Evolutionary conservation across 2,797 vertebrate genomes (phyloP).

Genomic region (Anas acuta): DNA sequence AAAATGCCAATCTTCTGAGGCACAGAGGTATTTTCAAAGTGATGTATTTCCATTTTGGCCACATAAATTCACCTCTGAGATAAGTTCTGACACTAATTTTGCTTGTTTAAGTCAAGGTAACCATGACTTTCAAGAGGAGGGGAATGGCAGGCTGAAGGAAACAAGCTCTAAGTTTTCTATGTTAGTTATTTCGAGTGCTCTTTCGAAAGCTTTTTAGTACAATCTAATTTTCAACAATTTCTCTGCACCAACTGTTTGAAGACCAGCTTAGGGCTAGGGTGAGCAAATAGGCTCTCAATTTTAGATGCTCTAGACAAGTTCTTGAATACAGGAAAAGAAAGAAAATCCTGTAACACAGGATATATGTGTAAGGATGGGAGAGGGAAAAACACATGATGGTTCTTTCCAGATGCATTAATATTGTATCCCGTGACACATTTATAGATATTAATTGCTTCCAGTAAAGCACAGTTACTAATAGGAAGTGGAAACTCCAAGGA

Average conservation of each 20-base stretch:
- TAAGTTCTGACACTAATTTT: neutral
- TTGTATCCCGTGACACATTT: neutral
- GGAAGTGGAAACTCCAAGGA: slow-evolving; percentile 28
- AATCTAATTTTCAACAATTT: neutral
- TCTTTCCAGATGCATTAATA: slow-evolving; percentile 9
- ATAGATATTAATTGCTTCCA: slow-evolving; percentile 19
- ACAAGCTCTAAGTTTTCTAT: neutral
- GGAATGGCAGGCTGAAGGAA: neutral
- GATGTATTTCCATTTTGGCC: neutral
- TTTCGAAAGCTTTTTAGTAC: neutral
- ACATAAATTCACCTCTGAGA: neutral
- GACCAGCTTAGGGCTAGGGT: neutral
- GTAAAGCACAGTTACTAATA: slow-evolving; percentile 8
- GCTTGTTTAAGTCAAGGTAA: neutral
- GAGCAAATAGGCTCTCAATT: neutral
- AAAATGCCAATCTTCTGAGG: neutral
- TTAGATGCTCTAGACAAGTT: neutral
- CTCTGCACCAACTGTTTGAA: neutral
- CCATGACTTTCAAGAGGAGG: neutral
- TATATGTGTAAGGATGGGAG: neutral
- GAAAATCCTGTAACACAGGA: neutral
- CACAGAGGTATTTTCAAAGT: neutral
- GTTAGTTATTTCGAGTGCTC: neutral
- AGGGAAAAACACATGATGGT: neutral
- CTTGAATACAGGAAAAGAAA: neutral